A percentile compares a stretch with the other conserved stretches of the same genome.
These are phyloP conservation scores for Eristalis pertinax DNA, from an alignment of 2,888 invertebrate species.

Conservation along the genomic window DNA sequence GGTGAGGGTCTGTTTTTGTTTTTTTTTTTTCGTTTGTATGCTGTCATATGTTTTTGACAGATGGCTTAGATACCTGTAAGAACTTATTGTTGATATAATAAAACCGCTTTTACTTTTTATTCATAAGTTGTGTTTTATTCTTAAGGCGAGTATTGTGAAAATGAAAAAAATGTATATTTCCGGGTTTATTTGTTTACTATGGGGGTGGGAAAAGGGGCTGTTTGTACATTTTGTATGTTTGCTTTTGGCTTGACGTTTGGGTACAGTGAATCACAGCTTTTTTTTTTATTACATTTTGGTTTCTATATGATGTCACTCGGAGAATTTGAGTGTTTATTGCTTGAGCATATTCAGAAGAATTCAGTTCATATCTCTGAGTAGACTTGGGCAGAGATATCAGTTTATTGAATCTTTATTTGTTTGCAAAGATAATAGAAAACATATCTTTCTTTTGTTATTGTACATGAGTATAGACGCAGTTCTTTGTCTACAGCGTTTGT, in stretches of 20 bases:
- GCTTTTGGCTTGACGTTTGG: conserved; percentile 17
- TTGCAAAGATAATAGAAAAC: neutral
- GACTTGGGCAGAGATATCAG: neutral
- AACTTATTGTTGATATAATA: neutral
- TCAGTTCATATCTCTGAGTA: neutral
- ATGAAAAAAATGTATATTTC: neutral
- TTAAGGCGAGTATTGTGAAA: neutral
- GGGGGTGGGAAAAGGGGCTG: neutral
- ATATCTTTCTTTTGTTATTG: too few species aligned
- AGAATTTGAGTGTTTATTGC: neutral
- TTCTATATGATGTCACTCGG: neutral
- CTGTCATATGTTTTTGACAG: conserved; percentile 73
- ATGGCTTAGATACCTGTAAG: conserved; percentile 16
- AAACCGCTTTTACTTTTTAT: conserved; percentile 1
- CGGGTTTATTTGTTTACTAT: neutral
- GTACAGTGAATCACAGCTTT: conserved; percentile 29
- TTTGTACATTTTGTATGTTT: neutral
- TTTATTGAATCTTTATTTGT: neutral
- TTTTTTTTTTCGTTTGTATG: conserved; percentile 33
- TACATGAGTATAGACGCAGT: too few species aligned
- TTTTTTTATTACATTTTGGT: neutral
- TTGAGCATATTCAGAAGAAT: too few species aligned
- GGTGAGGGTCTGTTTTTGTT: conserved; percentile 45
- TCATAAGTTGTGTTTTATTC: conserved; percentile 10
- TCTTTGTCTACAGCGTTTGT: too few species aligned